Evolutionary conservation across 2,888 invertebrate species (phyloP), one percentile per base, ranked within the genome.

Genomic region (Yponomeuta malinellus): DNA sequence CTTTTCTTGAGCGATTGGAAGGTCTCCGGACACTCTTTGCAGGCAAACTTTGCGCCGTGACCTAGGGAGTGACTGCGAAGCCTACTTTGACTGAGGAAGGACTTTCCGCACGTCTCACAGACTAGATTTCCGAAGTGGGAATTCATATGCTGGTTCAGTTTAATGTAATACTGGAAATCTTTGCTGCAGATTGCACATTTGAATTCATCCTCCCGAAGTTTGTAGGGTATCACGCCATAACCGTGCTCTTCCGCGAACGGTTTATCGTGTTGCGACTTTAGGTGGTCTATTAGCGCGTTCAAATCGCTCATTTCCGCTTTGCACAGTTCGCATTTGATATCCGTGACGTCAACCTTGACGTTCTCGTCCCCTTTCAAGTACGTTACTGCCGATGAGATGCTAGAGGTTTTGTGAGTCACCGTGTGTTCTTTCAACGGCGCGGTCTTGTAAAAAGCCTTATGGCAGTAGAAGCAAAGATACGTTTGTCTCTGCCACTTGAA

Each of bases 401-500:
- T 89, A 0, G 85, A 77, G 29, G 77, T 80, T 48, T 75, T 75
- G 71, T 92, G 91, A 1, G 74, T 74, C 37, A 63, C 77, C 0
- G 89, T 86, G 72, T 93, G 93, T 37, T 85, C 84, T 79, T 89
- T 90, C 1, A 94, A 77, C 0, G 75, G 71, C 2, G 78, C 73
- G 0, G 82, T 77, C 3, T 82, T 79, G 82, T 86, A 87, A 33
- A 88, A 87, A 2, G 79, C 72, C n/a, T 80, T 77, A 74, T 89
- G 88, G 73, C 92, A 92, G 74, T 81, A 90, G 82, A 90, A 91
- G 72, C 92, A 92, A 4, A 90, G 81, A 69, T 87, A 92, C 71
- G 83, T 83, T 71, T 90, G 89, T 48, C 89, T 78, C 69, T 89
- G 88, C 91, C 91, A 92, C 76, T 90, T 92, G 74, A 92, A 92